Evolutionary conservation across 2,797 vertebrate genomes (phyloP).

Genomic region (Bradypus variegatus): DNA sequence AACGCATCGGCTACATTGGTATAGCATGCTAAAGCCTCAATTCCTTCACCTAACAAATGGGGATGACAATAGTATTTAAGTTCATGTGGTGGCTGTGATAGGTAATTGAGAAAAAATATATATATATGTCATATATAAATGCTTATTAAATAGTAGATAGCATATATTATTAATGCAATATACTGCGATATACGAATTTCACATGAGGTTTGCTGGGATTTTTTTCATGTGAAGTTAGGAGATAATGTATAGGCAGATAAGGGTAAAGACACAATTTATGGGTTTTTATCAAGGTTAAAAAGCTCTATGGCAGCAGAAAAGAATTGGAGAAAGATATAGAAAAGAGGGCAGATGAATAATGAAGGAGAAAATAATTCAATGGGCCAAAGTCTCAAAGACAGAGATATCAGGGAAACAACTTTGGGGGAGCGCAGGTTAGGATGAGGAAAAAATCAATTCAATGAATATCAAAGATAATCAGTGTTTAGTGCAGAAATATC

Average conservation of each 20-base stretch:
- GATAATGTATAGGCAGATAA: neutral
- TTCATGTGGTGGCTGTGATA: neutral
- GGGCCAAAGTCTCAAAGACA: neutral
- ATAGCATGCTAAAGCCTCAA: neutral
- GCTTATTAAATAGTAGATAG: neutral
- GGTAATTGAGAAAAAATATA: neutral
- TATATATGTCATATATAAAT: too few species aligned
- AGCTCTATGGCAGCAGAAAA: neutral
- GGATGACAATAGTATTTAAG: neutral
- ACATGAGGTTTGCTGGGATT: neutral
- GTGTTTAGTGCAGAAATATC: neutral
- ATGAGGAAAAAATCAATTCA: neutral
- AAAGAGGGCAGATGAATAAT: neutral
- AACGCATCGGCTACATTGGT: neutral
- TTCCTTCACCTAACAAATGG: neutral
- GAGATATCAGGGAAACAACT: neutral
- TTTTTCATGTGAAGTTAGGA: neutral
- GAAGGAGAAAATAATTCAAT: neutral
- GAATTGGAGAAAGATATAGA: neutral
- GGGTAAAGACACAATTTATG: neutral
- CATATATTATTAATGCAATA: neutral
- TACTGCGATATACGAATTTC: neutral
- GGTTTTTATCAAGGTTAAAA: neutral
- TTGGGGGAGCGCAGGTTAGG: neutral
- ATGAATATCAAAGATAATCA: neutral